Evolutionary conservation across 2,113 vertebrate genomes (phyloP).

Genomic region (Oriolus oriolus): DNA sequence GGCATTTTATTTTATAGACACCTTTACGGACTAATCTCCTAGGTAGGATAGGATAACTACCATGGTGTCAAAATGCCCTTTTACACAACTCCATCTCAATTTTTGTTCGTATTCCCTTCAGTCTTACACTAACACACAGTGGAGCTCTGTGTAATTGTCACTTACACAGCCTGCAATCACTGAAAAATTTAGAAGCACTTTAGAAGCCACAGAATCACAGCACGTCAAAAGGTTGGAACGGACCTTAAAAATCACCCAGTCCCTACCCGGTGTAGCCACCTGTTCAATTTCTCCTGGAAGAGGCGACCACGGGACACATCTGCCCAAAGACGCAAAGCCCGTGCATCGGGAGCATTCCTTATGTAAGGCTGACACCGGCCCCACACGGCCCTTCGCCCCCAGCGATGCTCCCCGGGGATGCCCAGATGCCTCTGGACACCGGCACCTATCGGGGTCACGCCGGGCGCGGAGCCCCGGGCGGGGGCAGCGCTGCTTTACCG

Average conservation of each 20-base stretch:
- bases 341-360: not conserved
- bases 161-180: not conserved
- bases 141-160: not conserved
- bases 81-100: not conserved
- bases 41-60: accelerated
- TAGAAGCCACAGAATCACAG: not conserved
- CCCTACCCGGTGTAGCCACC: accelerated
- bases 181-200: not conserved
- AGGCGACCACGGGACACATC: not conserved
- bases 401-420: not conserved
- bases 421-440: accelerated
- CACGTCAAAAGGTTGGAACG: not conserved
- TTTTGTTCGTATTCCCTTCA: not conserved
- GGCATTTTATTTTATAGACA: not conserved
- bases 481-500: not conserved
- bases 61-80: not conserved
- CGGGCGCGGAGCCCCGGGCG: not conserved
- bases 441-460: accelerated
- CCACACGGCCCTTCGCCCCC: not conserved
- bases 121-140: accelerated
- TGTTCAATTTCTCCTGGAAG: not conserved
- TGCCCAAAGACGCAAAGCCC: not conserved
- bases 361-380: not conserved
- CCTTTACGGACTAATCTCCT: not conserved
- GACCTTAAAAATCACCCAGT: not conserved